Evolutionary conservation across 2,113 vertebrate genomes (phyloP).

Genomic region (Pluvianellus socialis): DNA sequence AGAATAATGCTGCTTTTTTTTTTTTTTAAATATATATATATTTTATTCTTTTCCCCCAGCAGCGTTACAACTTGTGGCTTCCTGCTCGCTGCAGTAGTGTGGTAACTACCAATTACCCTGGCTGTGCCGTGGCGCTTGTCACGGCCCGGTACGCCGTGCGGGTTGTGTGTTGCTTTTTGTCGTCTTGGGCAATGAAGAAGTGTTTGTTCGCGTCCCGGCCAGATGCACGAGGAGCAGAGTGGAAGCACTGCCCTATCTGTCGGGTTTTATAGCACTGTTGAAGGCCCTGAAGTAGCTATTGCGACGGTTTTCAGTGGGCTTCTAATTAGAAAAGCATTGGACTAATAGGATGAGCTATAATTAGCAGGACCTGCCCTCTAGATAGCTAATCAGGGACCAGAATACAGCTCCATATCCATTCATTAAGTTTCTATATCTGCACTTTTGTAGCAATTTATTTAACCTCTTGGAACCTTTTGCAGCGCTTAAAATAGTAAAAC

Average conservation of each 20-base stretch:
- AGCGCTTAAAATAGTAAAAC: neutral
- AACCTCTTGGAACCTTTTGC: neutral
- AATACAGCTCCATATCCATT: neutral
- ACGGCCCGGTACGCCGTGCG: no score
- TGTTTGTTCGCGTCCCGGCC: neutral
- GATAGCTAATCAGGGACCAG: neutral
- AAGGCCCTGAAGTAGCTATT: neutral
- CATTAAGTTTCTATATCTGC: neutral
- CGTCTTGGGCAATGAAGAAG: neutral
- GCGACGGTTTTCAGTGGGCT: conserved; percentile 4
- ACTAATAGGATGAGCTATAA: conserved; percentile 43
- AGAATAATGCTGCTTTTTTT: neutral
- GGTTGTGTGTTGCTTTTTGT: neutral
- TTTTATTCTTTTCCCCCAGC: neutral
- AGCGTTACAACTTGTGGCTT: neutral
- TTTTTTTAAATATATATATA: no score
- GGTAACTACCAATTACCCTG: rapidly evolving
- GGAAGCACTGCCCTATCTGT: neutral
- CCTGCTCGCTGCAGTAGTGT: no score
- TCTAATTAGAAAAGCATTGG: conserved; percentile 14
- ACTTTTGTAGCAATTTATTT: neutral
- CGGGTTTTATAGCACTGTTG: neutral
- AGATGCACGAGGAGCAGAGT: neutral
- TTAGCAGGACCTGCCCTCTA: conserved; percentile 7
- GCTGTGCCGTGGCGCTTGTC: neutral